A percentile compares a stretch with the other conserved stretches of the same genome.
Conservation (phyloP, 2,888 invertebrate genomes). For the Glaucopsyche alexis region DNA sequence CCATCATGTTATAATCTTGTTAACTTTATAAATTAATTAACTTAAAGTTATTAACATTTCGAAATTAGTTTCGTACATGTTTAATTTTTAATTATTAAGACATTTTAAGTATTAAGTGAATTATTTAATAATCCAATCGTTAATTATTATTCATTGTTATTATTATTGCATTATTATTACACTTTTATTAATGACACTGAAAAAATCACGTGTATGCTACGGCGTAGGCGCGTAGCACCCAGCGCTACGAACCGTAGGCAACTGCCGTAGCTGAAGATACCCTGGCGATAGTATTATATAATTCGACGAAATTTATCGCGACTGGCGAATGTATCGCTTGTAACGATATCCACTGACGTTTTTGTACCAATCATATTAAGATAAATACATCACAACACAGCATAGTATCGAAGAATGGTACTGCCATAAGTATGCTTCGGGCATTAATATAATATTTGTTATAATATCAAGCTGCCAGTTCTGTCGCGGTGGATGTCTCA, state of each 20-base stretch:
- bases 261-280: slow-evolving; percentile 64
- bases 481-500: slow-evolving; percentile 44
- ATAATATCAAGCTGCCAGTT: slow-evolving; percentile 42
- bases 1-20: neutral
- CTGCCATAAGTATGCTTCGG: slow-evolving; percentile 22
- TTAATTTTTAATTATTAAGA: neutral
- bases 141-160: neutral
- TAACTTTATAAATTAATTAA: slow-evolving; percentile 3
- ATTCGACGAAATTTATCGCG: neutral
- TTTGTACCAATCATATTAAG: neutral
- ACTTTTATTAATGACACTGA: slow-evolving; percentile 27
- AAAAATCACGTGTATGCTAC: slow-evolving; percentile 52
- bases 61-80: neutral
- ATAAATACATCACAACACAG: neutral
- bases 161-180: neutral
- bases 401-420: slow-evolving; percentile 30
- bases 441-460: slow-evolving; percentile 28
- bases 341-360: neutral
- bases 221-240: slow-evolving; percentile 59
- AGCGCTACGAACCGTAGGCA: slow-evolving; percentile 64
- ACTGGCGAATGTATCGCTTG: neutral
- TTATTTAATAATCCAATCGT: neutral
- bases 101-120: neutral
- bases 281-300: slow-evolving; percentile 48
- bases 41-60: neutral